Evolutionary conservation across 1,140 invertebrate species (phyloP), one percentile per base, ranked within the genome.

Genomic region (Manduca sexta): DNA sequence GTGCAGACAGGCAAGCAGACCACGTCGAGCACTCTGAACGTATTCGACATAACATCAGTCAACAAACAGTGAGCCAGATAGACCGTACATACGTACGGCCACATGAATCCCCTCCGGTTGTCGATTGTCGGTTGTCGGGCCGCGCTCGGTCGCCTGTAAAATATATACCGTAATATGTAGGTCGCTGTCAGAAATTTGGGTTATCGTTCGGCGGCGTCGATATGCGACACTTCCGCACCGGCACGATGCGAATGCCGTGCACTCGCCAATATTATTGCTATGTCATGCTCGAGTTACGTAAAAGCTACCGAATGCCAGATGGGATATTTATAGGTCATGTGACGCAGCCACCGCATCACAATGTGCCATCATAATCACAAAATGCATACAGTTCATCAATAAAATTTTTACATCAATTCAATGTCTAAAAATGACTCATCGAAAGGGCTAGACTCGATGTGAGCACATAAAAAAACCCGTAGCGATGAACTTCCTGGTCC

Each of bases 191-290:
- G 66, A 77, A 74, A 84, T 84, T 84, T 82, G 72, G 81, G 81
- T 84, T 84, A 84, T 80, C 78, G 71, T 78, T 73, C 64, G 69
- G 67, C 64, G 74, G 68, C 74, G 75, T 79, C 80, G 74, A 84
- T 84, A 78, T 79, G 70, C 70, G 72, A 78, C 74, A 69, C 74
- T 79, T 81, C 76, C 77, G 67, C 46, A 52, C 58, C 56, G 64
- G 55, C 63, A 71, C 62, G 59, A 66, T 56, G 69, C 62, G 67
- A 76, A 72, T 71, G 67, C 64, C 63, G 69, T 82, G 74, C 74
- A 72, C 56, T 61, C 60, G 65, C 64, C 61, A 63, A 69, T 73
- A 71, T 64, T 69, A 64, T 69, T 65, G 65, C 63, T 59, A 54
- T 64, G 63, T 63, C 50, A 65, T 46, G 26, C 49, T 49, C 15